Evolutionary conservation across 2,113 vertebrate species (phyloP).

Genomic region (Pongo abelii): DNA sequence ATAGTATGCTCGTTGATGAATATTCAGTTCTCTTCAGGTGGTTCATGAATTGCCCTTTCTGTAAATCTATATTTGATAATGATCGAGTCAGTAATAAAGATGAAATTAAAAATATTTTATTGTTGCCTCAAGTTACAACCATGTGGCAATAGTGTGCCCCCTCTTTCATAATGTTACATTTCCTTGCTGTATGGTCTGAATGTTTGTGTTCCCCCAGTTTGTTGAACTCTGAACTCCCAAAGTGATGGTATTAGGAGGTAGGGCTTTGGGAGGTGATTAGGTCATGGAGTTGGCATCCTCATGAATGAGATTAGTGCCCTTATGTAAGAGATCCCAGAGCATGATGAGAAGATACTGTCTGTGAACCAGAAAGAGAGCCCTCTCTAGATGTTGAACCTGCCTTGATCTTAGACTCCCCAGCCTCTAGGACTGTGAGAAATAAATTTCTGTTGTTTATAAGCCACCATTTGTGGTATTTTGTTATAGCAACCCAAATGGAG

Average conservation of each 20-base stretch:
- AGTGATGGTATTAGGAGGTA: background rate
- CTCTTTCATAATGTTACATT: background rate
- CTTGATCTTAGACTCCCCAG: background rate
- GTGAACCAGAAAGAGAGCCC: background rate
- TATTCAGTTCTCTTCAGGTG: background rate
- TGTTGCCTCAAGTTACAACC: background rate
- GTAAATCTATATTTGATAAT: background rate
- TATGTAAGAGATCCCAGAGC: background rate
- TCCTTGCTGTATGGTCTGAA: background rate
- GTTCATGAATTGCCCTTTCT: background rate
- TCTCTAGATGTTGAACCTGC: background rate
- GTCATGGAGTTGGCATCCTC: background rate
- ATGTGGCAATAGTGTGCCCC: background rate
- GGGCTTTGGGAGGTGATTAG: background rate
- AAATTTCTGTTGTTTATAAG: background rate
- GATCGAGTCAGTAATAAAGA: background rate
- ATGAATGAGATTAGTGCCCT: background rate
- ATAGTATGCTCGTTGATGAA: background rate
- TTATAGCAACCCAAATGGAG: background rate
- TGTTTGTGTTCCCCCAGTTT: background rate
- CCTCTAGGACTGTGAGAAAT: background rate
- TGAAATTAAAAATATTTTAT: background rate
- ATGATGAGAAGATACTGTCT: background rate
- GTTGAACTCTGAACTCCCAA: background rate
- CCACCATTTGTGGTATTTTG: background rate